Base-by-base conservation (phyloP, 1,140 invertebrate species). In the Pseudomyrmex sp. region DNA sequence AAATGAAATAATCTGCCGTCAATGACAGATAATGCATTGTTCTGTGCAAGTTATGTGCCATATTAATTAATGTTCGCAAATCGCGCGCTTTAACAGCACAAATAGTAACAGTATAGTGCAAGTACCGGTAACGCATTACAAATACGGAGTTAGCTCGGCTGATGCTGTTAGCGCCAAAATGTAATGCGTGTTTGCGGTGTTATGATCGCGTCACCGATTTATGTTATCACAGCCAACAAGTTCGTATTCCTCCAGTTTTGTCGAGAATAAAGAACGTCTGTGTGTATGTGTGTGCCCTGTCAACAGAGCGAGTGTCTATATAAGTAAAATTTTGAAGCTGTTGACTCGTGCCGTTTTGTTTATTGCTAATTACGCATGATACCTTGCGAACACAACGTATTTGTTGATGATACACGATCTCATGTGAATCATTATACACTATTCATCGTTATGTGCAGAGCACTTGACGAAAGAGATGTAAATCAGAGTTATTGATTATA, bases 271-370 rank as follows among this genome's bases (percentile, higher is more conserved):
- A 72, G 76, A 80, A 72, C 56, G 66, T 44, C 44, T 26, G 66
- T 80, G 72, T 61, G 76, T 80, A 70, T 26, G 72, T 72, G 76
- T 80, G 70, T 20, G 54, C 48, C 65, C 76, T 72, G 44, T 80
- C 66, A 72, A 80, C 66, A 80, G 76, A 56, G 66, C 66, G 76
- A 80, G 66, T 80, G 76, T 80, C 76, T 80, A 80, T 80, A 80
- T 80, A 70, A 80, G 76, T 80, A 80, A 80, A 80, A 80, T 80
- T 80, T 72, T 56, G 66, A 70, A 18, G 54, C 76, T 80, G 66
- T 80, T 80, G 68, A 80, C 76, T 70, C 65, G 65, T n/a, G 52
- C 54, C 66, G 76, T 80, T 80, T 72, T 80, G 66, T 80, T 80
- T 80, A 80, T 80, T 59, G 66, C 56, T 80, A 80, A 80, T 80